Evolutionary conservation across 2,797 vertebrate genomes (phyloP).

Genomic region (Schizopygopsis pylzovi): DNA sequence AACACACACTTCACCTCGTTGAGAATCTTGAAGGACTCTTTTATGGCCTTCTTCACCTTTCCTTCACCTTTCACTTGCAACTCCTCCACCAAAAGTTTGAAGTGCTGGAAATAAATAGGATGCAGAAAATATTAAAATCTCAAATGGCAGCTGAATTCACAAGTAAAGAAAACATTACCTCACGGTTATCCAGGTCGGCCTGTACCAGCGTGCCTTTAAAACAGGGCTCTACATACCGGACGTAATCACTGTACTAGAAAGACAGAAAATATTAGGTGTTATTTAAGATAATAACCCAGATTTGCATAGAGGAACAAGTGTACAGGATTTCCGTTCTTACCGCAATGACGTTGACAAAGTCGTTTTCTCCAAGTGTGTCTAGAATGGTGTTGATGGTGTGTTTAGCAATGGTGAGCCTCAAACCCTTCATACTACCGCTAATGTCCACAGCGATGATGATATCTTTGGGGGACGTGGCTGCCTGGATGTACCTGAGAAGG

Average conservation of each 20-base stretch:
- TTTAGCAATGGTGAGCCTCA: conserved; percentile 92
- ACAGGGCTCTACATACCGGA: conserved; percentile 93
- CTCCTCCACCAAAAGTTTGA: conserved; percentile 89
- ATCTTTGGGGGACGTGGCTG: conserved; percentile 92
- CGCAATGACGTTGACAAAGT: conserved; percentile 95
- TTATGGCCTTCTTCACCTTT: conserved; percentile 88
- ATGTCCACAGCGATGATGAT: conserved; percentile 91
- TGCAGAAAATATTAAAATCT: background rate
- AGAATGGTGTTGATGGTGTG: conserved; percentile 92
- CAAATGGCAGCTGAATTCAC: background rate
- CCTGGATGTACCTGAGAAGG: conserved; percentile 36
- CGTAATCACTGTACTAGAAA: conserved; percentile 92
- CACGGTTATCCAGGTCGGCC: conserved; percentile 94
- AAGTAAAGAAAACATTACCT: conserved; percentile 77
- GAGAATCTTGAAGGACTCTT: conserved; percentile 92
- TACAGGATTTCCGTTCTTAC: conserved; percentile 75
- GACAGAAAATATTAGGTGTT: background rate
- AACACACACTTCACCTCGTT: conserved; percentile 76
- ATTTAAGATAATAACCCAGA: conserved; percentile 1
- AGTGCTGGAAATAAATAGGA: conserved; percentile 79
- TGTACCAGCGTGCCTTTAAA: conserved; percentile 96
- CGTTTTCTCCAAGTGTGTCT: conserved; percentile 94
- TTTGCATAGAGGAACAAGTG: conserved; percentile 51
- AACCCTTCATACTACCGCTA: conserved; percentile 97
- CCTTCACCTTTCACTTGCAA: conserved; percentile 93